These are phyloP conservation scores for Malthinus flaveolus DNA, from an alignment of 2,888 invertebrate genomes.

Conservation along the genomic window DNA sequence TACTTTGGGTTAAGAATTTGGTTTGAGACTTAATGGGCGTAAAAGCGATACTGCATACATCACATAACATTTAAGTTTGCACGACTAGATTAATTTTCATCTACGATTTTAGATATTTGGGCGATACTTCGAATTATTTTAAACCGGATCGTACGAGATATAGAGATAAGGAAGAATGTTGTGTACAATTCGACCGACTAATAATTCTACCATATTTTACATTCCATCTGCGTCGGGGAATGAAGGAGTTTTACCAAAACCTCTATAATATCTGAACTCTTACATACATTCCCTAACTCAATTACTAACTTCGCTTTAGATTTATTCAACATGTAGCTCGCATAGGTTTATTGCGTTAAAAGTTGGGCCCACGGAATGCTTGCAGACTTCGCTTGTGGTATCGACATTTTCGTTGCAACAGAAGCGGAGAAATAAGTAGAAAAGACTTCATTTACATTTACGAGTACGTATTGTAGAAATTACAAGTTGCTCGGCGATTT, in stretches of 20 bases:
- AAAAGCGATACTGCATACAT: too few species aligned
- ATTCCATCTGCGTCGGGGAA: neutral
- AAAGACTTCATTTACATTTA: constrained; percentile 26
- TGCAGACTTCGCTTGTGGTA: constrained; percentile 18
- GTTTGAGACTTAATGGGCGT: too few species aligned
- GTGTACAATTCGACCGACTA: too few species aligned
- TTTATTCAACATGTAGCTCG: constrained; percentile 42
- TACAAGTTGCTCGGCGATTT: constrained; percentile 22
- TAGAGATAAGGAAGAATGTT: too few species aligned
- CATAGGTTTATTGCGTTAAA: constrained; percentile 41
- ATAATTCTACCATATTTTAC: too few species aligned
- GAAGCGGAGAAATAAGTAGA: constrained; percentile 13
- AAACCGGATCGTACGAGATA: too few species aligned
- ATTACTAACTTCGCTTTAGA: constrained; percentile 43
- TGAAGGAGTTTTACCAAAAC: constrained; percentile 18
- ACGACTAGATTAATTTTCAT: too few species aligned
- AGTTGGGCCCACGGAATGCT: constrained; percentile 28
- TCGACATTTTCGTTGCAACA: constrained; percentile 23
- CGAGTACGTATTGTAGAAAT: constrained; percentile 23
- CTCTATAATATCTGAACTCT: constrained; percentile 36
- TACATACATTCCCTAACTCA: constrained; percentile 43
- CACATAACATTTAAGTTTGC: too few species aligned
- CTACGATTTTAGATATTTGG: too few species aligned
- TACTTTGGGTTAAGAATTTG: too few species aligned
- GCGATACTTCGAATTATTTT: too few species aligned